Evolutionary conservation across 2,797 vertebrate species (phyloP), one percentile per base, ranked within the genome.

Genomic region (Diplodus sargus): DNA sequence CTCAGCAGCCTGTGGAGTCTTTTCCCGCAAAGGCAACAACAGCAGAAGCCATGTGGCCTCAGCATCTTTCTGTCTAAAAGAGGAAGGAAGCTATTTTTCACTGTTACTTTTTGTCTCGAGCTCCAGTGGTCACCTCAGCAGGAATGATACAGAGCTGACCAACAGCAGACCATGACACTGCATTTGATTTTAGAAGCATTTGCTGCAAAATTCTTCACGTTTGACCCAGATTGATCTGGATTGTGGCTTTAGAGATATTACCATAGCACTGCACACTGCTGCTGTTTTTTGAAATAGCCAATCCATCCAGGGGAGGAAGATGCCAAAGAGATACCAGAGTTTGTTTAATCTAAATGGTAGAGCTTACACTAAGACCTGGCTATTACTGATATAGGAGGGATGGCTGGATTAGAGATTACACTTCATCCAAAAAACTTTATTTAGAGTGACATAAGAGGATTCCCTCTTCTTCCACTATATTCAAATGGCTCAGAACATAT

Each of bases 371-470:
- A 93, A 95, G 20, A 92, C 89, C 88, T 84, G 85, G 90, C 89
- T 93, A 91, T 93, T 90, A 90, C 93, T 84, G 89, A 93, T 93
- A 92, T 77, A 84, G 84, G 84, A 86, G 73, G 81, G 79, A 78
- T 81, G 85, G 79, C 69, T 25, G 90, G 90, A 93, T 94, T 93
- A 94, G 85, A 94, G 91, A 94, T 95, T 92, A 94, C 83, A 91
- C 87, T 89, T 91, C 85, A 93, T 94, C 90, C 87, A 86, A 93
- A 90, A 94, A 94, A 94, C 84, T 93, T 95, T 95, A 93, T 94
- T 94, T 94, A 94, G 88, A 84, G 79, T 90, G 82, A 86, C 79
- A 84, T 93, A 94, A 94, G 92, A 94, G 89, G 94, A 95, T 95
- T 94, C 84, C 11, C 69, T 4, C 70, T 52, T 64, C 78, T 86